A percentile compares a stretch with the other conserved stretches of the same genome.
Evolutionary conservation across 2,113 vertebrate species (phyloP).

Genomic region (Pica pica): DNA sequence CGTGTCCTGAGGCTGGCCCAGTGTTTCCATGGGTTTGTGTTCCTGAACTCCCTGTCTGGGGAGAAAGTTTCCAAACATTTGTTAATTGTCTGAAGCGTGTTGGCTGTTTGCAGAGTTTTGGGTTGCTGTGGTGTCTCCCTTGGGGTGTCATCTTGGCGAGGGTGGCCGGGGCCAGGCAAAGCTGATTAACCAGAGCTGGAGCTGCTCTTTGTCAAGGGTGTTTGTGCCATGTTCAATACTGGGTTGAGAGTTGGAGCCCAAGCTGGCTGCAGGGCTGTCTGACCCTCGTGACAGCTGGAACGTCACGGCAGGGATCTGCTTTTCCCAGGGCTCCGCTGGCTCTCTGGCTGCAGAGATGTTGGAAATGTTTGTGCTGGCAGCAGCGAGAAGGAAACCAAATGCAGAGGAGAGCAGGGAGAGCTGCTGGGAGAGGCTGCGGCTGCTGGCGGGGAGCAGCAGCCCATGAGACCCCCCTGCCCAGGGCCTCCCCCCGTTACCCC

Average conservation of each 20-base stretch:
- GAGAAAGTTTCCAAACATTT: background rate
- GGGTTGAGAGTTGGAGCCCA: background rate
- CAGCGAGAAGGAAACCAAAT: background rate
- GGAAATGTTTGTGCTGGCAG: background rate
- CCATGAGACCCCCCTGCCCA: rapidly evolving
- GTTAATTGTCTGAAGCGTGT: rapidly evolving
- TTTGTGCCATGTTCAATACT: background rate
- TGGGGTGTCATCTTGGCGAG: background rate
- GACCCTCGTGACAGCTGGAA: background rate
- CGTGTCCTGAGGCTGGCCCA: rapidly evolving
- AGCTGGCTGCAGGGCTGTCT: background rate
- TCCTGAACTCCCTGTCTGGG: background rate
- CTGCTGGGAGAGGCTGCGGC: background rate
- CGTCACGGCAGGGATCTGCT: background rate
- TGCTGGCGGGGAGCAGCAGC: background rate
- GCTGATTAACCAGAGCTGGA: background rate
- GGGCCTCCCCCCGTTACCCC: background rate
- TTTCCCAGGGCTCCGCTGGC: background rate
- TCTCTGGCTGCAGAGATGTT: background rate
- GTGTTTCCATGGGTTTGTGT: background rate
- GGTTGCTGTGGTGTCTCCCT: background rate
- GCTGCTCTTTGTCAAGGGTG: background rate
- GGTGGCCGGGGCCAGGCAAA: background rate
- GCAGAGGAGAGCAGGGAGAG: background rate
- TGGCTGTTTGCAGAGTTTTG: rapidly evolving